Conservation (phyloP, 2,113 vertebrate species). For the Chlamydotis undulata region DNA sequence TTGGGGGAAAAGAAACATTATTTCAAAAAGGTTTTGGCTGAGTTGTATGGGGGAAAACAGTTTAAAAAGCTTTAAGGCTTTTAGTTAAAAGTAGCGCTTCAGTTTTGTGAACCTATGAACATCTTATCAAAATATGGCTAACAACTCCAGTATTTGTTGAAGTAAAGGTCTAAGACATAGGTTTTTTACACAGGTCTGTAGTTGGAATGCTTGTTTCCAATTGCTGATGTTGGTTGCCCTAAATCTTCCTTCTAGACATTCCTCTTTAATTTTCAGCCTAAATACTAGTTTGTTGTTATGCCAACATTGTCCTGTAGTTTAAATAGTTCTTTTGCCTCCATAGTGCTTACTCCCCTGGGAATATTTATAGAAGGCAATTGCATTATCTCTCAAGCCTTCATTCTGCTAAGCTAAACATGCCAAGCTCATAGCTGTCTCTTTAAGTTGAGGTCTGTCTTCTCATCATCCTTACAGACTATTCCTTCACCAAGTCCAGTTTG, state of each 20-base stretch:
- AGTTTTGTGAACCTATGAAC: background rate
- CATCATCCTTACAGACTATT: background rate
- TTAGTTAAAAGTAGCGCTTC: background rate
- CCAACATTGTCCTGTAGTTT: background rate
- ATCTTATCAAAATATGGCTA: background rate
- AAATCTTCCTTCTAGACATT: background rate
- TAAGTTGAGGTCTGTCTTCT: background rate
- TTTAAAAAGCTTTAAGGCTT: background rate
- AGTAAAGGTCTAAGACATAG: background rate
- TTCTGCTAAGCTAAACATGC: background rate
- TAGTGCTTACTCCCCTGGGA: background rate
- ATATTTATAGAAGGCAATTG: background rate
- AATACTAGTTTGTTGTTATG: background rate
- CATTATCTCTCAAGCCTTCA: background rate
- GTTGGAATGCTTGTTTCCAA: background rate
- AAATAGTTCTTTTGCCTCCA: background rate
- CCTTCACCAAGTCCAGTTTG: background rate
- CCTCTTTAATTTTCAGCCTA: background rate
- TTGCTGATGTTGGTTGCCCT: background rate
- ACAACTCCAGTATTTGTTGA: background rate
- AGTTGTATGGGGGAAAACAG: background rate
- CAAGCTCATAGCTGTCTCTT: background rate
- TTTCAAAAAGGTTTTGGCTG: background rate
- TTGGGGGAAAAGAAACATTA: background rate
- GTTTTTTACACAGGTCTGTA: background rate